Base-by-base conservation (phyloP, 2,888 invertebrate genomes). In the Meliscaeva auricollis region DNA sequence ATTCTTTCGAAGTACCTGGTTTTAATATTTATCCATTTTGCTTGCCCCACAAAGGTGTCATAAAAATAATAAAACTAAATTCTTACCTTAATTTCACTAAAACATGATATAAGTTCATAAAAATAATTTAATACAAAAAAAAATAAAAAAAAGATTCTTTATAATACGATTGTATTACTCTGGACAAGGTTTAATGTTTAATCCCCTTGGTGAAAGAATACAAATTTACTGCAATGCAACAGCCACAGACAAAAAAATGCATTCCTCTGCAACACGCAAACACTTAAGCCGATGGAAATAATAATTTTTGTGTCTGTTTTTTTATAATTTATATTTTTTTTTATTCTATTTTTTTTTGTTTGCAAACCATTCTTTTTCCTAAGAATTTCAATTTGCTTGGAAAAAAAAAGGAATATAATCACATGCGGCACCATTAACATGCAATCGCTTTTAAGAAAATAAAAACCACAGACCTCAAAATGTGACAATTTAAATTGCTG, bases 261-360 rank as follows among this genome's bases (percentile, higher is more conserved):
- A 85, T 85, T 85, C 66, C 60, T 44, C 73, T 62, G 76, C 73
- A 81, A 68, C 85, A 85, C 85, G 85, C 85, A 77, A 84, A 69
- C 76, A 69, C 72, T 69, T 80, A 46, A 75, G 38, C 35, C 8
- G 73, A 66, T 50, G 50, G 35, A 50, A 35, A 50, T 32, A n/a
- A 50, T 35, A n/a, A n/a, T 66, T 70, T 8, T 48, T 41, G 64
- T 75, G 44, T 70, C 44, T 20, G 56, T 76, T 46, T 6, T 22
- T 9, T 46, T 7, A 11, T 38, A 9, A 8, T 8, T 38, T 38
- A 11, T 38, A 2, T 38, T 11, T 38, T 2, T 38, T 38, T 44
- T 22, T 62, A 44, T 44, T 38, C 22, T 26, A 44, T 26, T 8
- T 48, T 64, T 64, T 20, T 35, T 69, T 64, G 9, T 38, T 44